A percentile compares a stretch with the other conserved stretches of the same genome.
phyloP scores from a whole-genome alignment of 2,888 invertebrate genomes.

The Poecilobothrus nobilitatus region DNA sequence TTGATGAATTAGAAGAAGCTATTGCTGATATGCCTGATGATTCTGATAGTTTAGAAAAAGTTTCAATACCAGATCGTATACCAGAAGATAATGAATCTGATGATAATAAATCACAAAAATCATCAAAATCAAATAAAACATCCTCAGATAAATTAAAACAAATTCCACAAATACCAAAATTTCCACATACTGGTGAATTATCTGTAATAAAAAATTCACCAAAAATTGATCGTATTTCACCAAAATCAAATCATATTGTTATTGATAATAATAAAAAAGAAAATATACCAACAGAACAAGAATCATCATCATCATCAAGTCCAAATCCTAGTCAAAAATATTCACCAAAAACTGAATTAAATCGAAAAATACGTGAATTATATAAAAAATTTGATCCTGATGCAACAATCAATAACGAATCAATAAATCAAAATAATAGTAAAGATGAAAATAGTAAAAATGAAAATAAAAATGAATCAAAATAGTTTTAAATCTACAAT shows the following conservation, averaged over 20 bases:
- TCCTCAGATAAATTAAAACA: neutral
- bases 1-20: conserved; percentile 7
- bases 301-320: neutral
- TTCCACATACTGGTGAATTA: neutral
- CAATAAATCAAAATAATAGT: neutral
- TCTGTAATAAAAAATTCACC: neutral
- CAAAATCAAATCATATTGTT: neutral
- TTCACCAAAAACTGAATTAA: neutral
- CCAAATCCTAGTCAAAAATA: neutral
- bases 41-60: conserved; percentile 1
- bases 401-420: neutral
- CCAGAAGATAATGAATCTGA: neutral
- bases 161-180: neutral
- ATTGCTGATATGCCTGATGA: neutral
- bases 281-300: neutral
- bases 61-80: neutral
- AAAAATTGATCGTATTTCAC: neutral
- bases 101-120: neutral
- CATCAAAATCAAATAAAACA: neutral
- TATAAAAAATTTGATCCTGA: neutral
- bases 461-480: no score
- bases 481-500: no score
- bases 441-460: no score
- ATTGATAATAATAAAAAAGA: neutral
- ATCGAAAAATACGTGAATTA: neutral